phyloP scores from a whole-genome alignment of 2,113 vertebrate species.

The Uria lomvia region DNA sequence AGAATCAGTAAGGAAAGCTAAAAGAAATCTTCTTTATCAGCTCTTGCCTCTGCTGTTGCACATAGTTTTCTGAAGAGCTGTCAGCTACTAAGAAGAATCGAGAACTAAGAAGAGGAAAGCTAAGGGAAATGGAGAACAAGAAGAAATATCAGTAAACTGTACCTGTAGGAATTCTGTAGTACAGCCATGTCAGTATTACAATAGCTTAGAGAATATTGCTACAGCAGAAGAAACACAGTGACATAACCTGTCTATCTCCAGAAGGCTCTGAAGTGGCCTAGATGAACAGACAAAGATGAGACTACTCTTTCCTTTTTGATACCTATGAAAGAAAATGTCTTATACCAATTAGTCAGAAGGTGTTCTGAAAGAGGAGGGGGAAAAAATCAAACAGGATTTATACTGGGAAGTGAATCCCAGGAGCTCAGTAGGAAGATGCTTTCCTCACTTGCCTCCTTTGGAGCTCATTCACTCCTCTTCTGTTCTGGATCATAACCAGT shows the following conservation, averaged over 20 bases:
- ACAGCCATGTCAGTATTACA: not conserved
- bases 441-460: not conserved
- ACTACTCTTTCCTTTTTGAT: not conserved
- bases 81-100: not conserved
- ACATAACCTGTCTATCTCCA: not conserved
- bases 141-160: not conserved
- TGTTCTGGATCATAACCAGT: not conserved
- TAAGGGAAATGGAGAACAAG: not conserved
- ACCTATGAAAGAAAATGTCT: not conserved
- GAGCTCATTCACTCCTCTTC: not conserved
- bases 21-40: not conserved
- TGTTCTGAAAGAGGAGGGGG: not conserved
- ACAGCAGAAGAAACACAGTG: not conserved
- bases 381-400: not conserved
- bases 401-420: not conserved
- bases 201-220: not conserved
- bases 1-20: not conserved
- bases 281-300: not conserved
- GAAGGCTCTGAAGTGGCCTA: not conserved
- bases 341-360: not conserved
- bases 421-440: not conserved
- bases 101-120: not conserved
- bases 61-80: not conserved
- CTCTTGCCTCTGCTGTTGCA: not conserved
- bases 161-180: not conserved